phyloP scores from a whole-genome alignment of 2,113 vertebrate species.

The Embiotoca jacksoni region DNA sequence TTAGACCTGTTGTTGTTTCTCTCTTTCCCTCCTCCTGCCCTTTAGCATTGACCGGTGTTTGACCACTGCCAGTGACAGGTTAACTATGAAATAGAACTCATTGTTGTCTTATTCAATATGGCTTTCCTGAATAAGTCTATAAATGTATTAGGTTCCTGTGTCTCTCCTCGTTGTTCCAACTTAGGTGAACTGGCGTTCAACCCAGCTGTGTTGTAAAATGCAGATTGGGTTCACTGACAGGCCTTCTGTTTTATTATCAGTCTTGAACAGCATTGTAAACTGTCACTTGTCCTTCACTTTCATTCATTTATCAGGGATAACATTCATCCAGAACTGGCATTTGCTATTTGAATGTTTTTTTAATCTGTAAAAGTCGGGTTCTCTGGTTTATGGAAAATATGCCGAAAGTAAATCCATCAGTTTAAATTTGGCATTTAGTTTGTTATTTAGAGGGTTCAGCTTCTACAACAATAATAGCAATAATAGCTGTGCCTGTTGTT shows the following conservation, averaged over 20 bases:
- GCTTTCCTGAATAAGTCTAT: conserved; percentile 76
- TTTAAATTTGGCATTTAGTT: too few relatives aligned
- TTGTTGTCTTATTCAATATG: conserved; percentile 76
- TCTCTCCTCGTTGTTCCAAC: conserved; percentile 64
- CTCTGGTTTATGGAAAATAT: neutral
- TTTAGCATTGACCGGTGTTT: conserved; percentile 76
- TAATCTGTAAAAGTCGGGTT: too few relatives aligned
- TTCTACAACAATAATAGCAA: too few relatives aligned
- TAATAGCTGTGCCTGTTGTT: too few relatives aligned
- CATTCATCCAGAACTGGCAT: neutral
- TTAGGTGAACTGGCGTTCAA: conserved; percentile 79
- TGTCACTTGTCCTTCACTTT: conserved; percentile 74
- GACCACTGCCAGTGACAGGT: conserved; percentile 74
- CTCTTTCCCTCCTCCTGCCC: conserved; percentile 50
- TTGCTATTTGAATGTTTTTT: too few relatives aligned
- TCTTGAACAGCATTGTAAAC: conserved; percentile 78
- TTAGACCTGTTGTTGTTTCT: neutral
- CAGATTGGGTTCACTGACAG: conserved; percentile 83
- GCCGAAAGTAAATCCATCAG: too few relatives aligned
- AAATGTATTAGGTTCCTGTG: conserved; percentile 74
- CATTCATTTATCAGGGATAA: conserved; percentile 48
- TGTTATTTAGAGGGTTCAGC: too few relatives aligned
- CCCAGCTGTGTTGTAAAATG: conserved; percentile 83
- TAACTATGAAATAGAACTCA: conserved; percentile 80
- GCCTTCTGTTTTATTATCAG: conserved; percentile 78